phyloP scores from a whole-genome alignment of 1,140 invertebrate genomes.

The Drosophila guanche region DNA sequence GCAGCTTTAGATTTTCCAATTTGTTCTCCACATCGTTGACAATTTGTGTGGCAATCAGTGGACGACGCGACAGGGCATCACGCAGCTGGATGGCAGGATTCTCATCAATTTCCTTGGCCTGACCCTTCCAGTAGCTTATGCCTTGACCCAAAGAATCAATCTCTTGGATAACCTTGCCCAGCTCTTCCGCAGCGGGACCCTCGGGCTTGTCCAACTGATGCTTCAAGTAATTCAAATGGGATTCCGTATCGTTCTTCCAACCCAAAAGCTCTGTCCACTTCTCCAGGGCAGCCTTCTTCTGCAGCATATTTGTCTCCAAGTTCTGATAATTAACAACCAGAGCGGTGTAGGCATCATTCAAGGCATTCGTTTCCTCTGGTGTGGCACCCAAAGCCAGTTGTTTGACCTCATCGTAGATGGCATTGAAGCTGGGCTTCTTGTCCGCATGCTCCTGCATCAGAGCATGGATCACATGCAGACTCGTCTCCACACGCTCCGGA shows the following conservation, averaged over 20 bases:
- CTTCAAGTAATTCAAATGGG: conserved; percentile 91
- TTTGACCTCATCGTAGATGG: conserved; percentile 92
- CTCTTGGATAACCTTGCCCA: conserved; percentile 88
- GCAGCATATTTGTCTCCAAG: conserved; percentile 89
- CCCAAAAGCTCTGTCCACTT: conserved; percentile 92
- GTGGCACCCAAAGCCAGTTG: conserved; percentile 88
- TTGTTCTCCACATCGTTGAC: conserved; percentile 89
- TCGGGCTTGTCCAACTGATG: conserved; percentile 90
- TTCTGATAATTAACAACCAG: conserved; percentile 91
- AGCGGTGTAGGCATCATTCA: conserved; percentile 89
- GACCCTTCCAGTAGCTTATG: conserved; percentile 88
- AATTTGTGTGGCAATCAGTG: conserved; percentile 88
- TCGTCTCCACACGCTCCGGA: conserved; percentile 90
- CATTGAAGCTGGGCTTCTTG: conserved; percentile 89
- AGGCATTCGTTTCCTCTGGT: conserved; percentile 88
- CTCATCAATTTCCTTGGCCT: conserved; percentile 88
- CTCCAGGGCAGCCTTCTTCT: conserved; percentile 90
- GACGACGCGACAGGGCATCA: conserved; percentile 87
- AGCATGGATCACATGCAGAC: conserved; percentile 90
- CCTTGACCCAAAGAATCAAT: conserved; percentile 87
- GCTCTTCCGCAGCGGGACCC: conserved; percentile 87
- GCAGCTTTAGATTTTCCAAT: conserved; percentile 86
- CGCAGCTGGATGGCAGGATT: conserved; percentile 87
- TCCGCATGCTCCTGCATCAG: conserved; percentile 92
- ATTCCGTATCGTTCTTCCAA: conserved; percentile 92